These are phyloP conservation scores for Globodera ellingtonae DNA, from an alignment of 1,140 invertebrate genomes.

Conservation along the genomic window DNA sequence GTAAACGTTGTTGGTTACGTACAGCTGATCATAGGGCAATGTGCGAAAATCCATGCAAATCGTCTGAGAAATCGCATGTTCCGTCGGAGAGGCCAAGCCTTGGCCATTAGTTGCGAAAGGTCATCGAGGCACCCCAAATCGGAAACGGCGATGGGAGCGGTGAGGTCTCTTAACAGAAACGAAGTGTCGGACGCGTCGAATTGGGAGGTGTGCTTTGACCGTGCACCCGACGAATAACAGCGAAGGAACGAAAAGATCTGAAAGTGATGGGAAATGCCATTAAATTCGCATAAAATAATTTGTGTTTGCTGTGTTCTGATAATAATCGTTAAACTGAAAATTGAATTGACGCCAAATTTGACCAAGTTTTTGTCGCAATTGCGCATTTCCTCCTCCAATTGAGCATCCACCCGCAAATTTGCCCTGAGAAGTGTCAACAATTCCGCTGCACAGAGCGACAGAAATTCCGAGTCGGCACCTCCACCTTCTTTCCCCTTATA, in stretches of 20 bases:
- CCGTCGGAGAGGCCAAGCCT: constrained; percentile 2
- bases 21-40: not conserved
- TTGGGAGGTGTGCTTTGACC: not conserved
- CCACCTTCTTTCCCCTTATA: not conserved
- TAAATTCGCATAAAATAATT: too few relatives aligned
- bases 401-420: not conserved
- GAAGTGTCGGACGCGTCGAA: not conserved
- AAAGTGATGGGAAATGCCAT: not conserved
- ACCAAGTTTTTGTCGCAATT: not conserved
- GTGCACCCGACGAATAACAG: not conserved
- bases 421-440: not conserved
- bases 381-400: not conserved
- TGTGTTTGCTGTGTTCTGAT: too few relatives aligned
- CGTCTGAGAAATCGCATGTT: not conserved
- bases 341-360: too few relatives aligned
- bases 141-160: not conserved
- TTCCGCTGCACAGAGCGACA: not conserved
- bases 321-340: too few relatives aligned
- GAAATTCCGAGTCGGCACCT: not conserved
- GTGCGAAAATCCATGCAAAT: not conserved
- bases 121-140: not conserved
- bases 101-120: not conserved
- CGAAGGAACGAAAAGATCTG: not conserved
- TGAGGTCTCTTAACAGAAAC: not conserved
- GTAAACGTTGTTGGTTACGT: not conserved